These are phyloP conservation scores for Perca fluviatilis DNA, from an alignment of 2,113 vertebrate species.

Conservation along the genomic window DNA sequence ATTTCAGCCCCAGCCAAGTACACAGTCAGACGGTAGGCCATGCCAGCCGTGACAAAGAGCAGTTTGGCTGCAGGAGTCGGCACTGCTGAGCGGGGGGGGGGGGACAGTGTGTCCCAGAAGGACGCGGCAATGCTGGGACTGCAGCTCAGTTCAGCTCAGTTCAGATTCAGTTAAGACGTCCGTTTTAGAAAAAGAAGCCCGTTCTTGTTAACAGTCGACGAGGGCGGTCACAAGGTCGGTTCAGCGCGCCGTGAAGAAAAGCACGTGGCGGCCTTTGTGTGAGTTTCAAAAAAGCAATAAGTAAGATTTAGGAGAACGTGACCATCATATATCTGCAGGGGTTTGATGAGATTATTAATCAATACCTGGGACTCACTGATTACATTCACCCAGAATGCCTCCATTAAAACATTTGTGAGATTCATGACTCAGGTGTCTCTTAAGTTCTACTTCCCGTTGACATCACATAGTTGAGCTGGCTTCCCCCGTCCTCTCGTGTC, in stretches of 20 bases:
- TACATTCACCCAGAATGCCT: slow-evolving; percentile 1
- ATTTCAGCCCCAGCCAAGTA: slow-evolving; percentile 59
- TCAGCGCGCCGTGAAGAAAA: no score
- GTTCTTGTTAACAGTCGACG: not conserved
- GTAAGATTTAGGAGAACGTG: slow-evolving; percentile 10
- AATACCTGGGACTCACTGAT: slow-evolving; percentile 3
- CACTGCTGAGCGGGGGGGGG: slow-evolving; percentile 22
- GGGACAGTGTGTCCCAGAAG: slow-evolving; percentile 38
- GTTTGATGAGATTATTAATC: not conserved
- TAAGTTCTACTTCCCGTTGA: no score
- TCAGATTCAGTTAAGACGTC: no score
- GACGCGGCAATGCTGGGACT: not conserved
- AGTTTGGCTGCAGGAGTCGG: slow-evolving; percentile 40
- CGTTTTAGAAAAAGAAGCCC: not conserved
- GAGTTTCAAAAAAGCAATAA: not conserved
- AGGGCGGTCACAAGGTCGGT: not conserved
- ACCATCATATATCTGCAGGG: not conserved
- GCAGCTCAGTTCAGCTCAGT: not conserved
- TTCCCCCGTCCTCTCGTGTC: no score
- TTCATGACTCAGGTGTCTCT: no score
- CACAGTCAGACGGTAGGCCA: slow-evolving; percentile 24
- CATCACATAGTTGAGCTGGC: no score
- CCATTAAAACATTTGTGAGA: no score
- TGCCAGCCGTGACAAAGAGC: slow-evolving; percentile 63
- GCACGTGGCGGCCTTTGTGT: not conserved